Base-by-base conservation (phyloP, 1,140 invertebrate genomes). In the Orussus abietinus region DNA sequence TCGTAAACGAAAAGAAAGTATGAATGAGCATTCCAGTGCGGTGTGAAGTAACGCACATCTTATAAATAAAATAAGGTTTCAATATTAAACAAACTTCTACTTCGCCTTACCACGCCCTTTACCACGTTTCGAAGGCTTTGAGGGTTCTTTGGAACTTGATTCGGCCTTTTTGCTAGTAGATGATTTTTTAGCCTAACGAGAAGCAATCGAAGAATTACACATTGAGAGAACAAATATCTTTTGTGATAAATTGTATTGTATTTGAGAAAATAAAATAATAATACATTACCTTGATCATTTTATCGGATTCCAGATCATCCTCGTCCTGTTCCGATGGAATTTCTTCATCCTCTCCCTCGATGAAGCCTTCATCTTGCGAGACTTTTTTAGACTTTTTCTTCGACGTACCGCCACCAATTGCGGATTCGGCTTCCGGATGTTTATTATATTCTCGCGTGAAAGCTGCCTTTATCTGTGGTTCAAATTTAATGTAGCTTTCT, bases 361-460 rank as follows among this genome's bases (percentile, higher is more conserved):
- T 49, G 4, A 74, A 60, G 29, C 67, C 76, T 4, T 75, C 74
- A 10, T 72, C 70, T 12, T 59, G 66, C 11, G 53, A 59, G 10
- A 43, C 56, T 3, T 47, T 62, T 0, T 55, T 66, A 1, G 63
- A 65, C 47, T 75, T 74, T 51, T 80, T 84, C 53, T 79, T 81
- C 53, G 76, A 82, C 44, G 75, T 66, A 20, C 66, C 71, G 4
- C 71, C 69, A 22, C 76, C 78, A 11, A 80, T 77, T 4, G 80
- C 74, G 61, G 92, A 92, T 2, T 88, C 78, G 31, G 84, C 68
- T 17, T 78, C 69, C 0, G 79, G 75, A 45, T 83, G 83, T 65
- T 96, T 97, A 63, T 97, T 98, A 62, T 94, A 95, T 0, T 83
- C 75, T 29, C 90, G 80, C 0, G 96, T 98, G 62, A 98, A n/a